Base-by-base conservation (phyloP, 2,888 invertebrate genomes). In the Cryptus armator region DNA sequence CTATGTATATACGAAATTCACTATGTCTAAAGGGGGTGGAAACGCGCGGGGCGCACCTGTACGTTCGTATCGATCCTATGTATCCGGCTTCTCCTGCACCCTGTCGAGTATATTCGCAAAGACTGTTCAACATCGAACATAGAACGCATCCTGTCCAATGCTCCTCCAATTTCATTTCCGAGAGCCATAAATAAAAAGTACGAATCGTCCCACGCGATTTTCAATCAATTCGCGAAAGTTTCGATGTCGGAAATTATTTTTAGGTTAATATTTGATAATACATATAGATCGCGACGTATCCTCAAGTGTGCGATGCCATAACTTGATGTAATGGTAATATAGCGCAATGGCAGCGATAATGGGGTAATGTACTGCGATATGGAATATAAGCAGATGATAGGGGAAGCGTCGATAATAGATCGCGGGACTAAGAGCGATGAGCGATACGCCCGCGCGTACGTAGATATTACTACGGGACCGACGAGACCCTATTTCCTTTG, bases 401-500 rank as follows among this genome's bases (percentile, higher is more conserved):
- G 56, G 24, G 14, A 24, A 14, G 43, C 56, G 16, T 44, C 44
- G 16, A 59, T 44, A 62, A 62, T 7, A 46, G 24, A 62, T 74
- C 74, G 62, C 14, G 12, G 74, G 44, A 48, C n/a, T 16, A n/a
- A 59, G 29, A 29, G 59, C 46, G 46, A 74, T 62, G 72, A 59
- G 59, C 44, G 72, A 72, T 72, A 56, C 24, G 59, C 75, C 59
- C 24, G 59, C 77, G 80, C 64, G 71, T 83, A 83, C 85, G 78
- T 44, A 77, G 75, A 68, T 64, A 48, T 64, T 48, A 48, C 48
- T 74, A 75, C 56, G 68, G 66, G 78, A 84, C 78, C 79, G 71
- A 75, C 64, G 46, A 85, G 86, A 86, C 84, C 89, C 89, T 89
- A 89, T 90, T 90, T 90, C 90, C 90, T 90, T 87, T 89, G 89